Percentiles rank a stretch among this genome's conserved stretches.
Conservation (phyloP, 2,797 vertebrate species). For the Notolepis coatsorum region DNA sequence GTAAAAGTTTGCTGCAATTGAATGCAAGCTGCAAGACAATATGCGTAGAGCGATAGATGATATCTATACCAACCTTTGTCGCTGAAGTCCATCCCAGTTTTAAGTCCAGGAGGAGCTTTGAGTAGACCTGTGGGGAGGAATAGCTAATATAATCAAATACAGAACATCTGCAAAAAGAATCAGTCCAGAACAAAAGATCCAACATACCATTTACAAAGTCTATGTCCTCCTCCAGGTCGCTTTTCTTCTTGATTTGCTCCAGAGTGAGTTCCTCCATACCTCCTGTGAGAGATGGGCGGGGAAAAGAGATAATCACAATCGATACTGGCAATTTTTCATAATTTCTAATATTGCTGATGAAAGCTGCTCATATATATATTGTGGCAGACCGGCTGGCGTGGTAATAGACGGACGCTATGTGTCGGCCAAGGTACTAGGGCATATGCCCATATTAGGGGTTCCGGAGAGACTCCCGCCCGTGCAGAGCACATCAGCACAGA, state of each 20-base stretch:
- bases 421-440: too few relatives aligned
- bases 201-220: slow-evolving; percentile 88
- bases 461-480: too few relatives aligned
- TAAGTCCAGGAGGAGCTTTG: slow-evolving; percentile 86
- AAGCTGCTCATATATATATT: too few relatives aligned
- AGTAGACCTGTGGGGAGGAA: slow-evolving; percentile 82
- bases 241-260: slow-evolving; percentile 85
- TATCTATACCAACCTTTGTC: slow-evolving; percentile 77
- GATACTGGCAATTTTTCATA: too few relatives aligned
- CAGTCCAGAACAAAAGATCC: not conserved
- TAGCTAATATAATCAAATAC: not conserved
- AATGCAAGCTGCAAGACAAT: not conserved
- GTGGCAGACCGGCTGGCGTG: too few relatives aligned
- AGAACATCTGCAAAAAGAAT: not conserved
- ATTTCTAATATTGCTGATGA: too few relatives aligned
- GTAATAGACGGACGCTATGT: too few relatives aligned
- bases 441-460: too few relatives aligned
- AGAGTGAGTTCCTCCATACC: slow-evolving; percentile 92
- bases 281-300: slow-evolving; percentile 63
- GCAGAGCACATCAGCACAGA: too few relatives aligned
- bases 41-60: not conserved
- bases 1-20: not conserved
- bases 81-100: slow-evolving; percentile 88
- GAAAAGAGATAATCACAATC: not conserved
- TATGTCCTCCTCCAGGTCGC: slow-evolving; percentile 86